phyloP scores from a whole-genome alignment of 2,888 invertebrate genomes.

The Tridacna gigas region DNA sequence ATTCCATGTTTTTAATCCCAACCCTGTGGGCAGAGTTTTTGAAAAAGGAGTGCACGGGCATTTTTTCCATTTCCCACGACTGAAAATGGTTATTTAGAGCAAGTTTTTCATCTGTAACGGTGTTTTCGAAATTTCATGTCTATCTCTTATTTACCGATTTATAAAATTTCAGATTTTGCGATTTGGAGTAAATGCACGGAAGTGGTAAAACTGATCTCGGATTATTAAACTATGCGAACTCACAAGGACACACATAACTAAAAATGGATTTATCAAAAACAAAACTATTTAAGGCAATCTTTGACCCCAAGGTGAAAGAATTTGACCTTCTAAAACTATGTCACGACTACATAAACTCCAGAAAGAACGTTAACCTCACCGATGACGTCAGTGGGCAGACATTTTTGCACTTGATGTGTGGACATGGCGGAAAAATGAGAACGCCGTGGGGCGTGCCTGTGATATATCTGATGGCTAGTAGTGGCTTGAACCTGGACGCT shows the following conservation, averaged over 20 bases:
- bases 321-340: constrained; percentile 55
- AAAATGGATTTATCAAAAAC: constrained; percentile 68
- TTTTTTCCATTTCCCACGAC: no score
- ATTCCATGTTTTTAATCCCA: no score
- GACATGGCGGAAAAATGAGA: constrained; percentile 65
- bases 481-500: constrained; percentile 75
- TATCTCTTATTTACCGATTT: no score
- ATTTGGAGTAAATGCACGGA: background rate
- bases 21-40: no score
- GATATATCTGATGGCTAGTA: constrained; percentile 77
- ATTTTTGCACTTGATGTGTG: constrained; percentile 75
- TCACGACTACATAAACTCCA: constrained; percentile 61
- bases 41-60: no score
- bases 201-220: background rate
- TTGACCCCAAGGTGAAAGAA: constrained; percentile 40
- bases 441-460: constrained; percentile 71
- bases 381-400: constrained; percentile 70
- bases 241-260: background rate
- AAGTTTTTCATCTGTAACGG: no score
- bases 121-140: no score
- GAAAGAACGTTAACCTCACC: constrained; percentile 69
- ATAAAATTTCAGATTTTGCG: no score
- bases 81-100: no score
- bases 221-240: background rate
- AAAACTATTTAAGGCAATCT: constrained; percentile 85